Percentiles rank a stretch among this genome's conserved stretches.
phyloP scores from a whole-genome alignment of 2,888 invertebrate genomes.

The Zygogramma bicolorata region DNA sequence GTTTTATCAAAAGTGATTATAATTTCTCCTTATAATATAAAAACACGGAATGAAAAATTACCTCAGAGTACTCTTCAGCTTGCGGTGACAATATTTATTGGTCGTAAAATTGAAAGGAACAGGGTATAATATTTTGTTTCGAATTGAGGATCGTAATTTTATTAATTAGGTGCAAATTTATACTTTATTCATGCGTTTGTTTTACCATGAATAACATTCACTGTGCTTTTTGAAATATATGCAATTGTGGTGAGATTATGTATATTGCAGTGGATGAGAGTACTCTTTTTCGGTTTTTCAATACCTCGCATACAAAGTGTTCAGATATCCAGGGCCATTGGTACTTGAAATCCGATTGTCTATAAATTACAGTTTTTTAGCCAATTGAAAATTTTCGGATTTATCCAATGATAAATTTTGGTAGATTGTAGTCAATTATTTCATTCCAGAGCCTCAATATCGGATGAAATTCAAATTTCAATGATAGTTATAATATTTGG shows the following conservation, averaged over 20 bases:
- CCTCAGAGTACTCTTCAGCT: neutral
- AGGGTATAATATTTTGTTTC: conserved; percentile 50
- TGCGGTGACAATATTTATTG: conserved; percentile 25
- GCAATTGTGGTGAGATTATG: neutral
- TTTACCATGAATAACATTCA: neutral
- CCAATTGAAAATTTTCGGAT: too few species aligned
- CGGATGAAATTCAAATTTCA: too few species aligned
- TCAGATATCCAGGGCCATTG: too few species aligned
- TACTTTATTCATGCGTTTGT: conserved; percentile 52
- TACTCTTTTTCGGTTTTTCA: too few species aligned
- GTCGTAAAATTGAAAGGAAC: conserved; percentile 48
- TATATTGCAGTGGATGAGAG: neutral
- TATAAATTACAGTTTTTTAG: too few species aligned
- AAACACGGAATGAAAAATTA: neutral
- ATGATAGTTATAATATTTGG: too few species aligned
- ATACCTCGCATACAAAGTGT: too few species aligned
- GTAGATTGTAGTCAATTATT: too few species aligned
- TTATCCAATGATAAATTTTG: too few species aligned
- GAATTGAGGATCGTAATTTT: conserved; percentile 53
- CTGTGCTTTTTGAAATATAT: neutral
- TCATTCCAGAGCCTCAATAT: too few species aligned
- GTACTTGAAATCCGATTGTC: neutral
- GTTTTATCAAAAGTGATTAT: neutral
- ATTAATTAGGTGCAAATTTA: conserved; percentile 59
- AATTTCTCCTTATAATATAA: neutral